Conservation (phyloP, 2,888 invertebrate species). For the Acronicta aceris region DNA sequence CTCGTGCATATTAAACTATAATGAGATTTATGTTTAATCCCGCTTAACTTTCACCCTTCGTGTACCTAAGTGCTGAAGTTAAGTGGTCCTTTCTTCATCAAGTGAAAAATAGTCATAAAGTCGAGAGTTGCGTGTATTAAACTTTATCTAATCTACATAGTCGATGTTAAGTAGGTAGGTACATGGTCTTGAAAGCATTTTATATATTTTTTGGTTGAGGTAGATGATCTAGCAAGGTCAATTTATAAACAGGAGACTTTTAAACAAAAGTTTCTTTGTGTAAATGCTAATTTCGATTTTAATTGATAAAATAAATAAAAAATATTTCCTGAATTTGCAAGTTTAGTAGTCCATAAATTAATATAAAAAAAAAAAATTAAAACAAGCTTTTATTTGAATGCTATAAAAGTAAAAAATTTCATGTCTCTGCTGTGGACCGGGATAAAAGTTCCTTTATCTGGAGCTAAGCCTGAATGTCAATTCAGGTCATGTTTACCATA, state of each 20-base stretch:
- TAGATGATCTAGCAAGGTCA: slow-evolving; percentile 35
- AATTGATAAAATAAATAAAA: neutral
- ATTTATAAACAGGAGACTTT: neutral
- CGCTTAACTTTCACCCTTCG: slow-evolving; percentile 33
- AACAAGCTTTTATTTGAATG: too few species aligned
- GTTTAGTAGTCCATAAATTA: too few species aligned
- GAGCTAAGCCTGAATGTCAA: too few species aligned
- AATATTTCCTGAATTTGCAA: slow-evolving; percentile 26
- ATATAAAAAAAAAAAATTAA: too few species aligned
- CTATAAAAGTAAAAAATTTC: too few species aligned
- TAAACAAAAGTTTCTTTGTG: neutral
- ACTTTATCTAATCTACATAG: slow-evolving; percentile 24
- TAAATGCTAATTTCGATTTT: slow-evolving; percentile 9
- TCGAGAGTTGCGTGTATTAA: slow-evolving; percentile 19
- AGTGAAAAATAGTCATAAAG: slow-evolving; percentile 15
- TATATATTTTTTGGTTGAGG: slow-evolving; percentile 28
- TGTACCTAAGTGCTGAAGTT: slow-evolving; percentile 1
- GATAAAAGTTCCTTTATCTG: too few species aligned
- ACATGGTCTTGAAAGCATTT: slow-evolving; percentile 15
- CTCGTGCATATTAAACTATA: slow-evolving; percentile 33
- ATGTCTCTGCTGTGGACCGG: too few species aligned
- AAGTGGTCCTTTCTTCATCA: slow-evolving; percentile 13
- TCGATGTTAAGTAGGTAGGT: slow-evolving; percentile 39
- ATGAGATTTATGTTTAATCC: slow-evolving; percentile 17
- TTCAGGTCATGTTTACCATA: too few species aligned